Percentiles rank a stretch among this genome's conserved stretches.
These are phyloP conservation scores for Coboldia fuscipes DNA, from an alignment of 1,140 invertebrate species.

Conservation along the genomic window DNA sequence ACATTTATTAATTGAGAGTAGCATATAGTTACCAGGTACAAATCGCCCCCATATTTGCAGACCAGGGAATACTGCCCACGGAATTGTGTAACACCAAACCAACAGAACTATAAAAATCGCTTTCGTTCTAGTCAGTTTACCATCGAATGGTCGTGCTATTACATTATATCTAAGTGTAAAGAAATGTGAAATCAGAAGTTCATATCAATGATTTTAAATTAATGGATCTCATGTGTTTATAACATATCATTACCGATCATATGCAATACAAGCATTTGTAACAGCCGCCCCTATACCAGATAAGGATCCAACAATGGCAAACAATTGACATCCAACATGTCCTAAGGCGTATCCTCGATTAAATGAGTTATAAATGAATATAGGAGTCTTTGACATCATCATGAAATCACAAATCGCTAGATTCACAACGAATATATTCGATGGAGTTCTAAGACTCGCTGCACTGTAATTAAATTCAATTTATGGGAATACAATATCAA, in stretches of 20 bases:
- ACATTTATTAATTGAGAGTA: too few species aligned
- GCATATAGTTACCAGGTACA: conserved; percentile 37
- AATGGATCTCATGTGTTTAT: not conserved
- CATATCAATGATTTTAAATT: not conserved
- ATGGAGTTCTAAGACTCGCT: conserved; percentile 63
- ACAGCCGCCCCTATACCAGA: conserved; percentile 58
- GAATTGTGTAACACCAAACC: conserved; percentile 55
- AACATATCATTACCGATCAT: conserved; percentile 10
- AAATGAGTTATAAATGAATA: conserved; percentile 73
- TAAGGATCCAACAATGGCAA: conserved; percentile 50
- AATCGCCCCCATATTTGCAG: conserved; percentile 62
- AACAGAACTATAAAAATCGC: conserved; percentile 46
- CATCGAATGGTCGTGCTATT: conserved; percentile 61
- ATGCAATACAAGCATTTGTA: conserved; percentile 36
- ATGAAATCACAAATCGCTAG: conserved; percentile 68
- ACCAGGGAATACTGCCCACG: conserved; percentile 56
- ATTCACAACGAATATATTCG: conserved; percentile 77
- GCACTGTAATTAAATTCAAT: conserved; percentile 36
- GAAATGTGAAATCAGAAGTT: conserved; percentile 10
- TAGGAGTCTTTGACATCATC: conserved; percentile 71
- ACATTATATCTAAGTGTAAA: conserved; percentile 41
- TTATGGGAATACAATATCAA: too few species aligned
- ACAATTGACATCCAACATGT: conserved; percentile 51
- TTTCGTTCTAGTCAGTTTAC: conserved; percentile 50
- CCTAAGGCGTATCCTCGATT: conserved; percentile 53